A percentile compares a stretch with the other conserved stretches of the same genome.
These are phyloP conservation scores for Drosophila pseudotalamancana DNA, from an alignment of 2,888 invertebrate species.

Conservation along the genomic window DNA sequence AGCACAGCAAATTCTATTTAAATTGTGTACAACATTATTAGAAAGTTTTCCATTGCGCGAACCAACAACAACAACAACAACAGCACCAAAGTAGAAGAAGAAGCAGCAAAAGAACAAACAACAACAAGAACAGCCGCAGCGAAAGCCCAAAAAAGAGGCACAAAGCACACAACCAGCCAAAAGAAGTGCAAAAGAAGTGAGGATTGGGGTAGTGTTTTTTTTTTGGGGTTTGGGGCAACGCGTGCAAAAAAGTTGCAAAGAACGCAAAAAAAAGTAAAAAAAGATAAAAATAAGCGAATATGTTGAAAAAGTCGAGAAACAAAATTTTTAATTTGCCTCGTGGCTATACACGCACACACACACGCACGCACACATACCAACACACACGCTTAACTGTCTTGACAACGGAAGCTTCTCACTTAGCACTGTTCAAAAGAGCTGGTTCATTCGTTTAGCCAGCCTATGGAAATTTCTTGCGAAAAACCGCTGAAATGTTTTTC, in stretches of 20 bases:
- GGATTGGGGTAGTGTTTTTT: background rate
- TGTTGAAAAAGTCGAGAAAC: constrained; percentile 74
- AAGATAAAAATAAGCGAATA: constrained; percentile 38
- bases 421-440: constrained; percentile 1
- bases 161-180: constrained; percentile 42
- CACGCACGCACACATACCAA: constrained; percentile 29
- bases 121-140: background rate
- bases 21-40: constrained; percentile 84
- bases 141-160: constrained; percentile 49
- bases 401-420: constrained; percentile 44
- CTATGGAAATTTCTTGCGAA: constrained; percentile 11
- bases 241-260: constrained; percentile 68
- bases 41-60: constrained; percentile 78
- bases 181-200: background rate
- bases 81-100: constrained; percentile 13
- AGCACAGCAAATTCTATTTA: constrained; percentile 82
- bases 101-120: background rate
- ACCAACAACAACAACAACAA: constrained; percentile 41
- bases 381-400: constrained; percentile 48
- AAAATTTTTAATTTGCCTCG: constrained; percentile 80
- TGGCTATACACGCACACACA: constrained; percentile 55
- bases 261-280: constrained; percentile 40
- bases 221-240: constrained; percentile 16
- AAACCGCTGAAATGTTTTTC: constrained; percentile 36
- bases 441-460: background rate